Percentiles rank a stretch among this genome's conserved stretches.
Conservation (phyloP, 2,113 vertebrate species). For the Triplophysa tibetana region DNA sequence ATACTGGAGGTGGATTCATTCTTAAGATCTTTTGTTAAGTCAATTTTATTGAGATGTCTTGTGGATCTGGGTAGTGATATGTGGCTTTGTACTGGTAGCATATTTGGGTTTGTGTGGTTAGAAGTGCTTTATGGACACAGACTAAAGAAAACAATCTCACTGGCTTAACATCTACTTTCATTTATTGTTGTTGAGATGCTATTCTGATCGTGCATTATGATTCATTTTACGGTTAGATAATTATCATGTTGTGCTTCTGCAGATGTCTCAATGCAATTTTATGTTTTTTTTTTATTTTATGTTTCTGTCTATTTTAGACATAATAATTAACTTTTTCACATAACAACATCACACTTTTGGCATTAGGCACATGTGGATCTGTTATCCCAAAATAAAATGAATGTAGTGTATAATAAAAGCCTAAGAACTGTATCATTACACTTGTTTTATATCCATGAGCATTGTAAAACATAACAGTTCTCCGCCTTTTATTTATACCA, state of each 20-base stretch:
- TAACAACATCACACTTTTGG: no score
- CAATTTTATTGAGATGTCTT: background rate
- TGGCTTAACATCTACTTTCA: background rate
- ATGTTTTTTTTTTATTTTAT: no score
- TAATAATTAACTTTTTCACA: no score
- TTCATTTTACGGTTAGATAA: no score
- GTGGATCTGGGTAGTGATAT: constrained; percentile 15
- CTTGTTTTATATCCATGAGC: background rate
- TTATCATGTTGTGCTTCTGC: no score
- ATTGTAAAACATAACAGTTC: no score
- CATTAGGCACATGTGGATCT: background rate
- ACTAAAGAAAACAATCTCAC: background rate
- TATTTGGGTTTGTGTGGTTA: background rate
- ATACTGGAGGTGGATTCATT: background rate
- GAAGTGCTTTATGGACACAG: background rate
- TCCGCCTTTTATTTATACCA: no score
- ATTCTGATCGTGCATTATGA: no score
- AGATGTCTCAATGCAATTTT: no score
- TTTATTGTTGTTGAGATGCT: background rate
- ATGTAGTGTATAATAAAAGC: no score
- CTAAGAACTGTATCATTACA: no score
- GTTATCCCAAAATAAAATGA: background rate
- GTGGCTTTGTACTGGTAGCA: background rate
- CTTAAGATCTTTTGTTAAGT: background rate
- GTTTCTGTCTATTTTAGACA: no score